phyloP scores from a whole-genome alignment of 2,113 vertebrate genomes.

The Laticauda laticaudata region DNA sequence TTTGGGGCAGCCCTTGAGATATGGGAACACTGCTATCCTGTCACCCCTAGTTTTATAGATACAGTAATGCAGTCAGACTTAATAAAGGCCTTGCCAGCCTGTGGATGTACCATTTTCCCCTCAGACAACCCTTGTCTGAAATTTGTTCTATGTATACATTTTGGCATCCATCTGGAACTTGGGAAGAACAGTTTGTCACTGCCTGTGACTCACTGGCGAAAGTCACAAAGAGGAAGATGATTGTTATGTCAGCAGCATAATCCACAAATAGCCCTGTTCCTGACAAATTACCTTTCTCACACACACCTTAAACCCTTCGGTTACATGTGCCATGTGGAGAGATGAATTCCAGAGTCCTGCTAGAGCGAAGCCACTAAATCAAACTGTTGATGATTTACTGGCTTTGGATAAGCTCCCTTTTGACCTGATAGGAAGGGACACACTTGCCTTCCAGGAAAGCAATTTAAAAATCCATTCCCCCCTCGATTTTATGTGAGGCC shows the following conservation, averaged over 20 bases:
- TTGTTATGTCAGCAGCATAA: fast-evolving
- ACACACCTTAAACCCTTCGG: not conserved
- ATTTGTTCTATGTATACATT: not conserved
- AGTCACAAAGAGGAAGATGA: not conserved
- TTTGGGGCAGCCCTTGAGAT: too few species aligned
- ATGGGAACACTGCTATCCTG: too few species aligned
- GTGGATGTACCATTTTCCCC: not conserved
- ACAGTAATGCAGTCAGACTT: not conserved
- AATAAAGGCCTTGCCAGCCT: not conserved
- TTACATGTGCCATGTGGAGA: not conserved
- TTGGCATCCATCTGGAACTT: fast-evolving
- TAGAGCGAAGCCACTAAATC: not conserved
- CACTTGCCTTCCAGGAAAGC: not conserved
- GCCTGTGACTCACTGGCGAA: not conserved
- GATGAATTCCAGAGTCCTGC: fast-evolving
- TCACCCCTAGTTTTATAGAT: not conserved
- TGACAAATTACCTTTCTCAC: not conserved
- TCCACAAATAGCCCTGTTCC: not conserved
- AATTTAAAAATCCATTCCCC: not conserved
- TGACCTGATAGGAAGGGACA: not conserved
- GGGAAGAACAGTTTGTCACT: not conserved
- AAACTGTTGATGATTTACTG: not conserved
- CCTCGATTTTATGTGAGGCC: too few species aligned
- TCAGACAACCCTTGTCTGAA: not conserved
- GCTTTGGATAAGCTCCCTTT: not conserved